Conservation (phyloP, 2,797 vertebrate species). For the Crypturellus tataupa region DNA sequence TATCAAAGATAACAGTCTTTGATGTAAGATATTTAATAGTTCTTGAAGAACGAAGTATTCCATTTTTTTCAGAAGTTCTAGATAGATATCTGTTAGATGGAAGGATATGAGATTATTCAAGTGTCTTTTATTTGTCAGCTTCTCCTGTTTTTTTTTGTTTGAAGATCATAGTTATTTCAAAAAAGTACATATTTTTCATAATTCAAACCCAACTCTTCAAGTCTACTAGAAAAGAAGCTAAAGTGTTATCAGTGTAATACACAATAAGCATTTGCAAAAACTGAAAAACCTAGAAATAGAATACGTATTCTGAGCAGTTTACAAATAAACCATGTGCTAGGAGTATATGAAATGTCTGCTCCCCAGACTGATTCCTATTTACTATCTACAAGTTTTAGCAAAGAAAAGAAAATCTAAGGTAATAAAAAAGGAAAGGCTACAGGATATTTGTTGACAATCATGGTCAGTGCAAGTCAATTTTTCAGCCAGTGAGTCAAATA, state of each 20-base stretch:
- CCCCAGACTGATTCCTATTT: neutral
- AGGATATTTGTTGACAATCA: neutral
- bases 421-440: neutral
- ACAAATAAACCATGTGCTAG: neutral
- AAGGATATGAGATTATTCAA: neutral
- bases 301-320: neutral
- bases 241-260: neutral
- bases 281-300: neutral
- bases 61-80: neutral
- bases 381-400: neutral
- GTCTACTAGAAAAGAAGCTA: neutral
- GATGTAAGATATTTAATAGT: neutral
- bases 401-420: neutral
- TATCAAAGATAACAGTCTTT: neutral
- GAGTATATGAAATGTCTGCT: neutral
- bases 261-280: neutral
- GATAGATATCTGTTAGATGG: neutral
- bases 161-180: neutral
- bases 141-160: neutral
- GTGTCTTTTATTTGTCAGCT: neutral
- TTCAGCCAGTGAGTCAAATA: constrained; percentile 20
- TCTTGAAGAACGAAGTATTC: neutral
- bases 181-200: too few species aligned
- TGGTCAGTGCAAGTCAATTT: constrained; percentile 24
- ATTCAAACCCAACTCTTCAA: neutral